Evolutionary conservation across 2,113 vertebrate species (phyloP), one percentile per base, ranked within the genome.

Genomic region (Phyllopteryx taeniolatus): DNA sequence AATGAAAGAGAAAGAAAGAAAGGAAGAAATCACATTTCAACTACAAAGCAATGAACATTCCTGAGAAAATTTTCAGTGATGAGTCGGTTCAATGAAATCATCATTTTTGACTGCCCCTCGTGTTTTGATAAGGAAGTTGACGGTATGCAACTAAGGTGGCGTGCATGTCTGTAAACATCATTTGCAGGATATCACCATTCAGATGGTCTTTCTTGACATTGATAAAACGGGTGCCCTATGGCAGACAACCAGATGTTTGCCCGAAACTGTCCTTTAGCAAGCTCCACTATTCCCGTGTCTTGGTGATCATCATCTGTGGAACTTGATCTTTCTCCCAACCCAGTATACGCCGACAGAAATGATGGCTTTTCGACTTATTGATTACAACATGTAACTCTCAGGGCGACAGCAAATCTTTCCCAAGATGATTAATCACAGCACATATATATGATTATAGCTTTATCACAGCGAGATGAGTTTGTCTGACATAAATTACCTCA

Each of bases 401-500:
- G 22, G 2, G 8, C 1, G 43, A 65, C 31, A 35, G 31, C 31
- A 53, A 68, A 68, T 53, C 31, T 39, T 68, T 39, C 17, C 27
- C 8, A 35, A 67, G 17, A 53, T 51, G 19, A 39, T 46, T 17
- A 10, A 70, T 42, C 33, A 22, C 1, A 71, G 71, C 63, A 47
- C 13, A 56, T 46, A 27, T 27, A 27, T 27, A 27, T 35, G 22
- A 70, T 51, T 57, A 49, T 3, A 12, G 8, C n/a, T 0, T 15
- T 19, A 39, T 47, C 22, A n/a, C 7, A 33, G 31, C 3, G 56
- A n/a, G 65, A 68, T 5, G 9, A 14, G 11, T 53, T 42, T 20
- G 17, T 33, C 27, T 2, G 39, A 60, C 70, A 73, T 60, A 56
- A 67, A 42, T 83, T 92, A 98, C 97, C 97, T 96, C 98, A 99